Evolutionary conservation across 2,888 invertebrate genomes (phyloP).

Genomic region (Parnassius mnemosyne): DNA sequence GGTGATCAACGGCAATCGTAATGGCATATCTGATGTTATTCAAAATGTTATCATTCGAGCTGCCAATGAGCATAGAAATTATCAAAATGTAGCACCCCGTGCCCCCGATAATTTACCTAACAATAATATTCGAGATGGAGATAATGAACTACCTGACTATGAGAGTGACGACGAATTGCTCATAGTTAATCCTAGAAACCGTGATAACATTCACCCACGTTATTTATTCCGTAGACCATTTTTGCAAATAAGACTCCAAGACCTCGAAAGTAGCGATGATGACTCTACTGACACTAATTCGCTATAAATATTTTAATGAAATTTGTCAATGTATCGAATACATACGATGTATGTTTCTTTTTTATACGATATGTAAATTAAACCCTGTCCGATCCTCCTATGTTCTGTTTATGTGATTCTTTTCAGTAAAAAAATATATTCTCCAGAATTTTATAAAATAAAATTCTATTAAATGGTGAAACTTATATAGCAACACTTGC

Average conservation of each 20-base stretch:
- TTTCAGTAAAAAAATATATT: too few relatives aligned
- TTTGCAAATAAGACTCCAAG: background rate
- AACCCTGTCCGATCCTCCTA: too few relatives aligned
- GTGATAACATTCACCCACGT: background rate
- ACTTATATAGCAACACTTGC: too few relatives aligned
- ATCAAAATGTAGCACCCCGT: background rate
- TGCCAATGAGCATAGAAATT: background rate
- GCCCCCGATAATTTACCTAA: background rate
- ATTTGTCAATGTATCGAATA: background rate
- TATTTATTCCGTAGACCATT: background rate
- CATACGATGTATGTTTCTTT: background rate
- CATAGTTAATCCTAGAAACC: background rate
- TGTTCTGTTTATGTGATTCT: too few relatives aligned
- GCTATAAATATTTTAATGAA: conserved; percentile 5
- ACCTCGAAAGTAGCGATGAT: conserved; percentile 10
- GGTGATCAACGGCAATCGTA: too few relatives aligned
- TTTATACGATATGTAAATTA: background rate
- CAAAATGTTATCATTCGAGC: background rate
- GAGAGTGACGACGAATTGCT: background rate
- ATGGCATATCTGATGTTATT: background rate
- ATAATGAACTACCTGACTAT: conserved; percentile 3
- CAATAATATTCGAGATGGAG: background rate
- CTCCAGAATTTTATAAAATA: too few relatives aligned
- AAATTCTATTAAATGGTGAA: too few relatives aligned
- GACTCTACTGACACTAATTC: conserved; percentile 8